phyloP scores from a whole-genome alignment of 2,888 invertebrate species.

The Eumacrocentrus americanus region DNA sequence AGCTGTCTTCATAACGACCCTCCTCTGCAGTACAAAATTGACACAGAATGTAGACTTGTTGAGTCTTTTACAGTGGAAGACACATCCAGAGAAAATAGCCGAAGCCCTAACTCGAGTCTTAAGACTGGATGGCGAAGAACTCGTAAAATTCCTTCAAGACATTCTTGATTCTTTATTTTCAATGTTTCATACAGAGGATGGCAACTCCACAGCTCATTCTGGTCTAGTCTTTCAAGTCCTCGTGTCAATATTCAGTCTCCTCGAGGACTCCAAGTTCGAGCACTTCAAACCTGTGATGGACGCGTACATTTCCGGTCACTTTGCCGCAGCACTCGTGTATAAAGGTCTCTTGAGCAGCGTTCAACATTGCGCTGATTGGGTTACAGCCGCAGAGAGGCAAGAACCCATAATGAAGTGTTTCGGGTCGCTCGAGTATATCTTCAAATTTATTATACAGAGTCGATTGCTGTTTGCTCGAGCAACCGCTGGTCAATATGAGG shows the following conservation, averaged over 20 bases:
- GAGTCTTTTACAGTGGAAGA: slow-evolving; percentile 89
- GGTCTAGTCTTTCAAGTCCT: slow-evolving; percentile 91
- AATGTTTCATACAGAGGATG: slow-evolving; percentile 92
- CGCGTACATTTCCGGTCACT: slow-evolving; percentile 91
- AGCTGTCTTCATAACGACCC: slow-evolving; percentile 78
- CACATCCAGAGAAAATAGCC: slow-evolving; percentile 84
- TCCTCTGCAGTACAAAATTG: slow-evolving; percentile 93
- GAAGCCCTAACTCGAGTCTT: slow-evolving; percentile 84
- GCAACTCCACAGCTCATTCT: slow-evolving; percentile 86
- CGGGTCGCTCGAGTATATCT: slow-evolving; percentile 88
- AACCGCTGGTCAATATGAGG: slow-evolving; percentile 87
- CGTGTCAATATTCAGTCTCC: slow-evolving; percentile 87
- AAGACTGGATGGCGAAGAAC: slow-evolving; percentile 83
- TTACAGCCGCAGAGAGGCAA: slow-evolving; percentile 83
- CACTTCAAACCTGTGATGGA: slow-evolving; percentile 94
- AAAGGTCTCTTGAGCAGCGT: slow-evolving; percentile 89
- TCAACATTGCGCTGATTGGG: slow-evolving; percentile 87
- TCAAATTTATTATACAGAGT: slow-evolving; percentile 91
- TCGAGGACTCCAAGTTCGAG: slow-evolving; percentile 90
- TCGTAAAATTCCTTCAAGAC: slow-evolving; percentile 94
- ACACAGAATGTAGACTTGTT: slow-evolving; percentile 93
- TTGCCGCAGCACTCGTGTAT: slow-evolving; percentile 93
- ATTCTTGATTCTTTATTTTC: slow-evolving; percentile 92
- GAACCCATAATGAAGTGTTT: slow-evolving; percentile 91
- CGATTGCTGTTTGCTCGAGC: slow-evolving; percentile 82